A percentile compares a stretch with the other conserved stretches of the same genome.
These are phyloP conservation scores for Hyperoplus immaculatus DNA, from an alignment of 2,797 vertebrate species.

Conservation along the genomic window DNA sequence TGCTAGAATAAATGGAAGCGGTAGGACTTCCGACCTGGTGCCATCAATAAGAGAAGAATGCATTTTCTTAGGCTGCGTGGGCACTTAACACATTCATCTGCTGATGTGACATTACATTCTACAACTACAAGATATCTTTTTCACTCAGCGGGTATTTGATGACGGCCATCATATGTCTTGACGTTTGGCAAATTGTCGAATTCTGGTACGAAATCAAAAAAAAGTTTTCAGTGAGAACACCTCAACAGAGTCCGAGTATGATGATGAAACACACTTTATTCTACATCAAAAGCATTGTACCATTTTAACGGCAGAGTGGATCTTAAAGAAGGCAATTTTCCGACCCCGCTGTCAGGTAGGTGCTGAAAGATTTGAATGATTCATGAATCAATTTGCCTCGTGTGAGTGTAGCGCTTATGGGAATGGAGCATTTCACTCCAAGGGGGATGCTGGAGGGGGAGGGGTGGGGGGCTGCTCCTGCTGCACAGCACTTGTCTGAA, in stretches of 20 bases:
- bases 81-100: conserved; percentile 43
- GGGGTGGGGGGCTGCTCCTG: conserved; percentile 19
- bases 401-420: conserved; percentile 65
- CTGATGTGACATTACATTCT: conserved; percentile 40
- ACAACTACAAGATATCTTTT: conserved; percentile 41
- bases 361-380: conserved; percentile 75
- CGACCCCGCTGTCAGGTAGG: conserved; percentile 60
- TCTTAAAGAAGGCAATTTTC: conserved; percentile 64
- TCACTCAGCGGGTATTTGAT: conserved; percentile 38
- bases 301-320: conserved; percentile 49
- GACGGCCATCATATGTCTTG: conserved; percentile 29
- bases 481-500: conserved; percentile 43
- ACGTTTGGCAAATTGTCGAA: conserved; percentile 50
- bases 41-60: conserved; percentile 27
- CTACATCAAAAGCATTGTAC: conserved; percentile 50
- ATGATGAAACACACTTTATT: conserved; percentile 60
- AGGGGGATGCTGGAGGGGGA: conserved; percentile 37
- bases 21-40: conserved; percentile 7
- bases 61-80: conserved; percentile 8
- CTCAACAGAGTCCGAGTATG: background rate
- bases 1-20: conserved; percentile 29
- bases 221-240: conserved; percentile 18
- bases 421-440: conserved; percentile 53
- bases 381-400: conserved; percentile 74
- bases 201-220: conserved; percentile 36